Base-by-base conservation (phyloP, 2,888 invertebrate species). In the Patella pellucida region DNA sequence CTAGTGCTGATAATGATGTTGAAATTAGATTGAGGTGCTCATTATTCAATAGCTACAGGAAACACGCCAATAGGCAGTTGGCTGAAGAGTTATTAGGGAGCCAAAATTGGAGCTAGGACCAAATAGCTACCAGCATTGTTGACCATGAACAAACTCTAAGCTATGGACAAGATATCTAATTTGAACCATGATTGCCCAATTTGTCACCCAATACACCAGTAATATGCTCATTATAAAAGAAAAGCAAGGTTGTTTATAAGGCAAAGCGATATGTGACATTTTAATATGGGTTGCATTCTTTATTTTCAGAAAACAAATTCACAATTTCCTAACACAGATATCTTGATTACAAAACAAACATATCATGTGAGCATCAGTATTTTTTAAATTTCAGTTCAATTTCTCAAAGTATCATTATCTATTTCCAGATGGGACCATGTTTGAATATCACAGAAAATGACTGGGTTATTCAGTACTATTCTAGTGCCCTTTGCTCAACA, bases 61-160 rank as follows among this genome's bases (percentile, higher is more conserved):
- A 19, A 62, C 62, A 15, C 19, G 23, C 62, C 62, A 23, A 19
- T 14, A 62, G 62, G 62, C 62, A 62, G 62, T 62, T 62, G 19
- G 23, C 62, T 62, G 62, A 62, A 62, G 62, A 62, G 62, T 62
- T 62, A 62, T 62, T 62, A 62, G 62, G 62, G 62, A 62, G 19
- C 23, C 62, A 62, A 62, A 62, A 62, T 62, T 62, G 62, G 62
- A 19, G 62, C 62, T 23, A 62, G 62, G 62, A 23, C 62, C 62
- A 62, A 62, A 62, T 62, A 62, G 23, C 62, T 23, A 19, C 62
- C 11, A 14, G 62, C 62, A 62, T 23, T 62, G 62, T 62, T 62
- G 62, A 62, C 62, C 62, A 62, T 19, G 62, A 62, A 62, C 23
- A 62, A 62, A 62, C 23, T 19, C 19, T 19, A 62, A 62, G 19